Evolutionary conservation across 1,140 invertebrate species (phyloP).

Genomic region (Aricia agestis): DNA sequence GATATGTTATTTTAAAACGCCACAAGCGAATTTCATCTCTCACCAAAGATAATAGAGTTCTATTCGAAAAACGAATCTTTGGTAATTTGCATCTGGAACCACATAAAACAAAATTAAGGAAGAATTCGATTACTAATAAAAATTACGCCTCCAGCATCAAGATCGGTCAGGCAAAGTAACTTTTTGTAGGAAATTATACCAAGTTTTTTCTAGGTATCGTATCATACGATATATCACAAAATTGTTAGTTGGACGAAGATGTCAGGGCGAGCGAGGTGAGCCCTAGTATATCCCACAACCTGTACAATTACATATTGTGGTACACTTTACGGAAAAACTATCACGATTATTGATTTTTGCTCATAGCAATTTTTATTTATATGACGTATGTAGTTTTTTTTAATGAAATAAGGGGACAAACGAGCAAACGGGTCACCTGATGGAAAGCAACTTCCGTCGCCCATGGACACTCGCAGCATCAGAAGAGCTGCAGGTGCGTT

Average conservation of each 20-base stretch:
- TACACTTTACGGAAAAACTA: too few species aligned
- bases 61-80: slow-evolving; percentile 19
- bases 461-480: too few species aligned
- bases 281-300: too few species aligned
- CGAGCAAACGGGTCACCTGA: too few species aligned
- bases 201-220: slow-evolving; percentile 10
- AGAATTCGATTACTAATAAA: slow-evolving; percentile 59
- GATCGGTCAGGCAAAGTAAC: neutral
- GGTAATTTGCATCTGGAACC: slow-evolving; percentile 61
- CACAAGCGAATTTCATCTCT: slow-evolving; percentile 28
- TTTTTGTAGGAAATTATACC: slow-evolving; percentile 18
- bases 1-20: slow-evolving; percentile 41
- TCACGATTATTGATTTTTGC: too few species aligned
- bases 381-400: too few species aligned
- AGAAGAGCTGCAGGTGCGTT: too few species aligned
- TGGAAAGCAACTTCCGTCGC: too few species aligned
- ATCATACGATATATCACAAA: neutral
- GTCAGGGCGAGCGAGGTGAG: too few species aligned
- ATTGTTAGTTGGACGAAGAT: neutral
- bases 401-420: too few species aligned
- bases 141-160: slow-evolving; percentile 47
- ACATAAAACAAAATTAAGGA: slow-evolving; percentile 65
- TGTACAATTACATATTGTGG: too few species aligned
- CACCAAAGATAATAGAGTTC: slow-evolving; percentile 21
- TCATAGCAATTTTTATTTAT: too few species aligned